Evolutionary conservation across 1,140 invertebrate genomes (phyloP), one percentile per base, ranked within the genome.

Genomic region (Harlomillsia oculata): DNA sequence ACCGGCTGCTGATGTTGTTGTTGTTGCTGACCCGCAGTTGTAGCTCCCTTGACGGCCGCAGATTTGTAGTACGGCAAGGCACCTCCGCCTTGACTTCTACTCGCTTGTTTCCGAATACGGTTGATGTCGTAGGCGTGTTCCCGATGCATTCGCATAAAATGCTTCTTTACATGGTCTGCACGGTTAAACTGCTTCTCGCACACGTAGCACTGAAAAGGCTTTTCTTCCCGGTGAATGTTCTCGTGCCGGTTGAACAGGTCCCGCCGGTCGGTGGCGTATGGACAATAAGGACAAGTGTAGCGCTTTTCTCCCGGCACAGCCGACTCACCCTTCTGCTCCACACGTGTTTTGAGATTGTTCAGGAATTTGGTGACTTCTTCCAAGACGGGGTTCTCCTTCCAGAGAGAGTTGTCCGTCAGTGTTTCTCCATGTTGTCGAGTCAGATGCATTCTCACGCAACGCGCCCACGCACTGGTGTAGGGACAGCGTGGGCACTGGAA

Each of bases 161-260:
- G 89, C 67, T 94, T 94, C 69, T 94, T 94, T 21, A 93, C 88
- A 68, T 94, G 89, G 71, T 94, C 89, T n/a, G 89, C 89, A 30
- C 89, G 77, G 71, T 91, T 93, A 72, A 94, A 94, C 67, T 90
- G 85, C 69, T 91, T 90, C 67, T 84, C 80, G 69, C 89, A 94
- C 8, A 89, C 81, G 68, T 91, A 92, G 70, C 89, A 94, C 65
- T 90, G 85, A 67, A 93, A 94, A 1, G 89, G 89, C 68, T 94
- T 94, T 66, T 92, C 88, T 67, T 90, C 86, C 55, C 86, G 80
- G 67, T 97, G 93, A 56, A 97, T 96, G 67, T 95, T 93, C 74
- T 97, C 89, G 72, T 97, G 93, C 5, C 92, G 80, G 2, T 90
- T 95, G 70, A 89, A 96, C 43, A 97, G 79, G 73, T 97, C 93